Base-by-base conservation (phyloP, 2,888 invertebrate genomes). In the Dyspetes luteomarginatus region DNA sequence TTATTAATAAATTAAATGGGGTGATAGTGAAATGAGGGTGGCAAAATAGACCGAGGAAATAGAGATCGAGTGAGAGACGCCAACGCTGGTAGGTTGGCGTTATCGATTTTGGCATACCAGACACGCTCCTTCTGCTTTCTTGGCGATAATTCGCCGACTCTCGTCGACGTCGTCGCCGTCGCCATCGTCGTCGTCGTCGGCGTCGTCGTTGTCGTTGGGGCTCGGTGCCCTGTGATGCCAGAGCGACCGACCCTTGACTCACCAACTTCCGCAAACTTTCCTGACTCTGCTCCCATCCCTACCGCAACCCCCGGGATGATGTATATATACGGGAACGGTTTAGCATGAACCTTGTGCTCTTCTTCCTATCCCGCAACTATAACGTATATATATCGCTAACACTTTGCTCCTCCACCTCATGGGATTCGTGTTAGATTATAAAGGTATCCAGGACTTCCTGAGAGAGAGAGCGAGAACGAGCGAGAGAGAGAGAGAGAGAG, bases 31-130 rank as follows among this genome's bases (percentile, higher is more conserved):
- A 43, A n/a, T 15, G 56, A 15, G 43, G 7, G 12, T 22, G 9
- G 52, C 12, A 26, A 75, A 62, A 71, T 43, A 64, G 24, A 67
- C 9, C n/a, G 52, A 36, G 78, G 72, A 17, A 41, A 67, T 30
- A 73, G 26, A n/a, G n/a, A n/a, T n/a, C 72, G 82, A 73, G 64
- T 67, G 75, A 56, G 83, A 78, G 65, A 56, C 50, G 71, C 55
- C 80, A 50, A 55, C 62, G 41, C 28, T 73, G 75, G 75, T 78
- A 75, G 81, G 83, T 76, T 79, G n/a, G 84, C 85, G 85, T 86
- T 89, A 90, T 89, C 88, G 90, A 91, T 91, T 91, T 89, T 83
- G 87, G 89, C 90, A 90, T 90, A 89, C 90, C 90, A 89, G 88
- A 89, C 88, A 87, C 88, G 88, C 87, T 84, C 88, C 88, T 88